These are phyloP conservation scores for Eciton burchellii DNA, from an alignment of 1,140 invertebrate genomes.

Conservation along the genomic window DNA sequence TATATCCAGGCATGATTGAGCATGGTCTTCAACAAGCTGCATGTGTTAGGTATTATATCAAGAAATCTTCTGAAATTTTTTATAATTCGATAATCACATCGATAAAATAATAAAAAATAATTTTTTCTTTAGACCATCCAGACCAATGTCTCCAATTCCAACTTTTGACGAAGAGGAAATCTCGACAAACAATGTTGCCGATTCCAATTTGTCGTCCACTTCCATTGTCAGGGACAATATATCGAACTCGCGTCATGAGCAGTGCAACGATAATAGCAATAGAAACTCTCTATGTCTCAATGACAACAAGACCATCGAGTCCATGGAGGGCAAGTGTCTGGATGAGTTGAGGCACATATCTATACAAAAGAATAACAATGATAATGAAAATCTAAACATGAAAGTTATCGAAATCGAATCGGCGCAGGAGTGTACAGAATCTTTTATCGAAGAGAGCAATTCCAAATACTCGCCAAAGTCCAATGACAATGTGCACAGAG, in stretches of 20 bases:
- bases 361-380: slow-evolving; percentile 74
- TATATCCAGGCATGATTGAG: slow-evolving; percentile 96
- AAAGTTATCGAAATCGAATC: slow-evolving; percentile 76
- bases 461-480: slow-evolving; percentile 69
- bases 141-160: slow-evolving; percentile 93
- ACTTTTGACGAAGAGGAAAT: slow-evolving; percentile 86
- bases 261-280: slow-evolving; percentile 69
- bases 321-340: slow-evolving; percentile 82
- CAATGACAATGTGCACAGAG: slow-evolving; percentile 80
- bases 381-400: slow-evolving; percentile 70
- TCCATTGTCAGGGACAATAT: slow-evolving; percentile 77
- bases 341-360: slow-evolving; percentile 71
- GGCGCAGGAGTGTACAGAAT: slow-evolving; percentile 75
- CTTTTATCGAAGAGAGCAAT: slow-evolving; percentile 66
- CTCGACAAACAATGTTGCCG: slow-evolving; percentile 77
- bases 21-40: slow-evolving; percentile 94
- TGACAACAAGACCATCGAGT: slow-evolving; percentile 83
- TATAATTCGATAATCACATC: neutral
- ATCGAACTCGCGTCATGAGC: slow-evolving; percentile 66
- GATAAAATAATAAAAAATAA: neutral
- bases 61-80: neutral
- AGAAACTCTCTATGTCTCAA: slow-evolving; percentile 75
- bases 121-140: slow-evolving; percentile 87
- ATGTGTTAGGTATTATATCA: slow-evolving; percentile 89
- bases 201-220: slow-evolving; percentile 78